Percentiles rank a stretch among this genome's conserved stretches.
These are phyloP conservation scores for Pseudomyrmex pallidus DNA, from an alignment of 1,140 invertebrate genomes.

Conservation along the genomic window DNA sequence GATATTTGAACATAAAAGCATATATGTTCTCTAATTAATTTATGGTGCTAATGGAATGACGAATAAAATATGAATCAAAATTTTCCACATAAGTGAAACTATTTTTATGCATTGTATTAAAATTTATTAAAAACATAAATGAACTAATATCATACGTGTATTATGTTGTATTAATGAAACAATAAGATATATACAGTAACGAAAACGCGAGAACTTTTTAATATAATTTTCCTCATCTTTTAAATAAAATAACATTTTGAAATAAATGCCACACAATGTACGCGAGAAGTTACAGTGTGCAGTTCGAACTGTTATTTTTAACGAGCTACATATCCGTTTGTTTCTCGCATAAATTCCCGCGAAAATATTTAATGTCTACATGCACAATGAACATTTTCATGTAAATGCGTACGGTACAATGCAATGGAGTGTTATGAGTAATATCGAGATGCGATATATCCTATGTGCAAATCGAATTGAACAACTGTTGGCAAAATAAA, in stretches of 20 bases:
- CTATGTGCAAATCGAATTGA: constrained; percentile 30
- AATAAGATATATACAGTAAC: constrained; percentile 16
- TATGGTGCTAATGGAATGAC: constrained; percentile 34
- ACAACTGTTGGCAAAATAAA: constrained; percentile 50
- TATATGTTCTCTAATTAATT: constrained; percentile 26
- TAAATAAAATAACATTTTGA: constrained; percentile 52
- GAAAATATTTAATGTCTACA: constrained; percentile 46
- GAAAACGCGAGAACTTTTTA: constrained; percentile 31
- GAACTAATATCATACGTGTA: constrained; percentile 5
- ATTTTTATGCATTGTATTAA: constrained; percentile 4
- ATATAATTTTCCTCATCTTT: constrained; percentile 30
- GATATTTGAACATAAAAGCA: neutral
- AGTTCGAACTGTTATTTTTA: constrained; percentile 32
- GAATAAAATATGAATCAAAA: constrained; percentile 36
- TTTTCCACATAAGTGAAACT: constrained; percentile 8
- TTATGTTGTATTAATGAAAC: constrained; percentile 47
- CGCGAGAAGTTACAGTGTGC: constrained; percentile 19
- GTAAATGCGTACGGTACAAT: constrained; percentile 27
- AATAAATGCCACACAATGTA: constrained; percentile 25
- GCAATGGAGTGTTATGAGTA: constrained; percentile 42
- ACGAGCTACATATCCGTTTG: constrained; percentile 12
- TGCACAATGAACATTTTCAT: constrained; percentile 47
- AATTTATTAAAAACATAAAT: constrained; percentile 51
- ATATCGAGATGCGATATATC: constrained; percentile 40
- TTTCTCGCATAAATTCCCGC: neutral